A percentile compares a stretch with the other conserved stretches of the same genome.
Conservation (phyloP, 2,113 vertebrate species). For the Anoura caudifer region DNA sequence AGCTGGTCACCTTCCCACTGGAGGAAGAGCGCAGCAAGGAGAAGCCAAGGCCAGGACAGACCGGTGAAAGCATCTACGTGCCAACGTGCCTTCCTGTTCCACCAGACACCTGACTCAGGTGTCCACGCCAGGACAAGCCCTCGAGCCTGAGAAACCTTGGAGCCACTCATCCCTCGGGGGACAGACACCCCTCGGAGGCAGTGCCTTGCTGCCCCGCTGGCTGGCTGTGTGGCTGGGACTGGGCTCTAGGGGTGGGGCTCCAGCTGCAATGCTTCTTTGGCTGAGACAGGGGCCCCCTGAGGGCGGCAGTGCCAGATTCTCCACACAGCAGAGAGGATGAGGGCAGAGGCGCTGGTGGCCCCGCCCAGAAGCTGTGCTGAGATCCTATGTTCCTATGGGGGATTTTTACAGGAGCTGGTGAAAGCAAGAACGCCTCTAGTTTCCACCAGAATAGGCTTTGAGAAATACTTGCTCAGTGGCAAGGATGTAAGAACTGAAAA, state of each 20-base stretch:
- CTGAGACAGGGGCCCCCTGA: too few relatives aligned
- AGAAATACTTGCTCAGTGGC: background rate
- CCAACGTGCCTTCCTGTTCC: background rate
- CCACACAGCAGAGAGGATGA: background rate
- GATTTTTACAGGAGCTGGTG: background rate
- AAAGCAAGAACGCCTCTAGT: background rate
- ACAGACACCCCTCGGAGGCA: fast-evolving
- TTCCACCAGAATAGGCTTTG: background rate
- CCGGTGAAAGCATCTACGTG: background rate
- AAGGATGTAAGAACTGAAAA: background rate
- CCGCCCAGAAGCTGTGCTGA: background rate
- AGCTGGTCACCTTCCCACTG: background rate
- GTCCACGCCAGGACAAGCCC: background rate
- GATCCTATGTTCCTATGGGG: fast-evolving
- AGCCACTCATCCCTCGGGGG: background rate
- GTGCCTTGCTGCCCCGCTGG: background rate
- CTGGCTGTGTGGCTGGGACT: background rate
- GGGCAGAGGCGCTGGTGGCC: background rate
- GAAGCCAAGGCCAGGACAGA: background rate
- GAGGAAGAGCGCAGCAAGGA: background rate
- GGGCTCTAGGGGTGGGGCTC: background rate
- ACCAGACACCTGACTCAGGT: background rate
- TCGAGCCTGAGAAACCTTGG: background rate
- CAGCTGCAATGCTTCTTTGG: background rate
- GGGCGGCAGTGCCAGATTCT: background rate